Evolutionary conservation across 2,113 vertebrate species (phyloP).

Genomic region (Fulica atra): DNA sequence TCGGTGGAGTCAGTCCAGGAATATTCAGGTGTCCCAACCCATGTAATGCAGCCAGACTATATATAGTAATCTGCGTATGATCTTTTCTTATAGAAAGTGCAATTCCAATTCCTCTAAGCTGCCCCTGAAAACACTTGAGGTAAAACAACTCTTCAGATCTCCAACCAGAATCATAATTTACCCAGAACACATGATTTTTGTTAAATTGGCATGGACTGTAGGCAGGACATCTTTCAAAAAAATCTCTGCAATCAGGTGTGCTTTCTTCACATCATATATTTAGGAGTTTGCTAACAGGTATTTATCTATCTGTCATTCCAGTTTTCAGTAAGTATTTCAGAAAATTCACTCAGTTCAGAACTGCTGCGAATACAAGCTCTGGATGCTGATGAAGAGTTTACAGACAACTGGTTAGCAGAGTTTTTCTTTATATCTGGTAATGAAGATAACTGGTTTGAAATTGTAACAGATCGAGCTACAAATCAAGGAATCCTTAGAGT

Average conservation of each 20-base stretch:
- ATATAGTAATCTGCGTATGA: not conserved
- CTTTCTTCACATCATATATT: not conserved
- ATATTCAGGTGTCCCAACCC: not conserved
- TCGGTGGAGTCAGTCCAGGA: not conserved
- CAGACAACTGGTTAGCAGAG: conserved; percentile 85
- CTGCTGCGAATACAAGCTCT: conserved; percentile 83
- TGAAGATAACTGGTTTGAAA: conserved; percentile 87
- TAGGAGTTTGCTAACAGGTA: not conserved
- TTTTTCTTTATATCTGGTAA: conserved; percentile 89
- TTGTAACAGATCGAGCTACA: conserved; percentile 83
- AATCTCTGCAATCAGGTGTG: not conserved
- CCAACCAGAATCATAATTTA: not conserved
- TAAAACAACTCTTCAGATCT: not conserved
- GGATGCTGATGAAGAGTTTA: conserved; percentile 81
- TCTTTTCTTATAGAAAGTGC: not conserved
- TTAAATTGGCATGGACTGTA: not conserved
- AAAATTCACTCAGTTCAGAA: conserved; percentile 84
- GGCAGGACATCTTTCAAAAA: not conserved
- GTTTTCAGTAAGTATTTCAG: conserved; percentile 84
- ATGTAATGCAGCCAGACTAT: fast-evolving
- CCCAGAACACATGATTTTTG: not conserved
- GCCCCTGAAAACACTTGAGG: not conserved
- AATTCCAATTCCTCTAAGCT: not conserved
- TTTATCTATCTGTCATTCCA: conserved; percentile 70
- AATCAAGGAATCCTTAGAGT: conserved; percentile 90